These are phyloP conservation scores for Argynnis bischoffii DNA, from an alignment of 2,888 invertebrate genomes.

Conservation along the genomic window DNA sequence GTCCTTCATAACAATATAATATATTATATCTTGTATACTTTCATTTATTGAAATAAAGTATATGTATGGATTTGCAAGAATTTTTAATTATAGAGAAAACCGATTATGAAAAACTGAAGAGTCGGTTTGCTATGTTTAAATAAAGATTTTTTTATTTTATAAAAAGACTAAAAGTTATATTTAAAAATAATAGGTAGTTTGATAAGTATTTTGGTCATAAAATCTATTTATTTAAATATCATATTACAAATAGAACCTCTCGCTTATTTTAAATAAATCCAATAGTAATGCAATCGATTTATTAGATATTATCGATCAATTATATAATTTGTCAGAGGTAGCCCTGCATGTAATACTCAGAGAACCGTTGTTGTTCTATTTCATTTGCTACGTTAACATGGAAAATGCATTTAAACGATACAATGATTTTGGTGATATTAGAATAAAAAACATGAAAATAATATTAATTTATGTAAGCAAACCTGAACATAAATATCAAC, in stretches of 20 bases:
- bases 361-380: constrained; percentile 17
- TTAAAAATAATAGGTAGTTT: too few species aligned
- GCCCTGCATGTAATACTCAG: constrained; percentile 1
- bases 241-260: too few species aligned
- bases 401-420: constrained; percentile 7
- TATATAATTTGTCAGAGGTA: not conserved
- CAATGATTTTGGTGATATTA: not conserved
- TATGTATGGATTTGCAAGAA: not conserved
- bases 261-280: too few species aligned
- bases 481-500: not conserved
- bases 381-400: constrained; percentile 14
- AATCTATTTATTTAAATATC: too few species aligned
- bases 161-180: too few species aligned
- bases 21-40: not conserved
- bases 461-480: not conserved
- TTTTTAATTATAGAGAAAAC: not conserved
- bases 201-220: too few species aligned
- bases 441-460: not conserved
- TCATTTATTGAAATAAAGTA: too few species aligned
- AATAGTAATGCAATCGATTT: too few species aligned
- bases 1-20: not conserved
- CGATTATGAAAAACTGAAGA: not conserved
- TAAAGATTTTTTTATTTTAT: too few species aligned
- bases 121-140: too few species aligned
- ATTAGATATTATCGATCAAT: not conserved